These are phyloP conservation scores for Pyralis farinalis DNA, from an alignment of 2,888 invertebrate species.

Conservation along the genomic window DNA sequence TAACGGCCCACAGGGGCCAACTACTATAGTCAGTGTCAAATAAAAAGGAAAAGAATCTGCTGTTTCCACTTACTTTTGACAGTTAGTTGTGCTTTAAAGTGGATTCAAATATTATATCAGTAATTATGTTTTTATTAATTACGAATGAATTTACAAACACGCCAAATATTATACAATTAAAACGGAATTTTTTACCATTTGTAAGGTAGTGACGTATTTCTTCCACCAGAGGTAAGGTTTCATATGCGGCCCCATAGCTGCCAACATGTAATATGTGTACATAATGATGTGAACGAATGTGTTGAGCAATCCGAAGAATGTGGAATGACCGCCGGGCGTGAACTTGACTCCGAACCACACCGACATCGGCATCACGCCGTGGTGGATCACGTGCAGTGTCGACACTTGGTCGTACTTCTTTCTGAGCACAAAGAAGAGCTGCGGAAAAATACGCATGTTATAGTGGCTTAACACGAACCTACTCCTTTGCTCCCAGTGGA, in stretches of 20 bases:
- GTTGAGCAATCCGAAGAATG: conserved; percentile 96
- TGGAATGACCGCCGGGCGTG: conserved; percentile 97
- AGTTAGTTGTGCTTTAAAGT: no score
- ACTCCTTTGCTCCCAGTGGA: no score
- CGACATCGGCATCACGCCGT: conserved; percentile 98
- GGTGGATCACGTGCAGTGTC: conserved; percentile 96
- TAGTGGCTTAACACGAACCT: no score
- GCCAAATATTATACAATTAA: no score
- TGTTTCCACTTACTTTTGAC: no score
- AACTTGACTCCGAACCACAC: conserved; percentile 99
- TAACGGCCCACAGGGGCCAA: no score
- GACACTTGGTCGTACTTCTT: conserved; percentile 97
- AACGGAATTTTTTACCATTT: conserved; percentile 87
- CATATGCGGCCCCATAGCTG: conserved; percentile 93
- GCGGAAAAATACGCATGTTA: no score
- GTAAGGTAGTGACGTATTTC: conserved; percentile 94
- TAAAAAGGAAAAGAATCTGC: no score
- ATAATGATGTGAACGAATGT: conserved; percentile 98
- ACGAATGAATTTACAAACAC: no score
- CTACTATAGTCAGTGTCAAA: no score
- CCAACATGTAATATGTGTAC: conserved; percentile 96
- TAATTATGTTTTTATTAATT: no score
- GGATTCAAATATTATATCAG: no score
- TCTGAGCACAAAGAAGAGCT: conserved; percentile 96
- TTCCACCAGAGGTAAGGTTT: conserved; percentile 98